A percentile compares a stretch with the other conserved stretches of the same genome.
Evolutionary conservation across 2,113 vertebrate genomes (phyloP).

Genomic region (Sinosuthora webbiana): DNA sequence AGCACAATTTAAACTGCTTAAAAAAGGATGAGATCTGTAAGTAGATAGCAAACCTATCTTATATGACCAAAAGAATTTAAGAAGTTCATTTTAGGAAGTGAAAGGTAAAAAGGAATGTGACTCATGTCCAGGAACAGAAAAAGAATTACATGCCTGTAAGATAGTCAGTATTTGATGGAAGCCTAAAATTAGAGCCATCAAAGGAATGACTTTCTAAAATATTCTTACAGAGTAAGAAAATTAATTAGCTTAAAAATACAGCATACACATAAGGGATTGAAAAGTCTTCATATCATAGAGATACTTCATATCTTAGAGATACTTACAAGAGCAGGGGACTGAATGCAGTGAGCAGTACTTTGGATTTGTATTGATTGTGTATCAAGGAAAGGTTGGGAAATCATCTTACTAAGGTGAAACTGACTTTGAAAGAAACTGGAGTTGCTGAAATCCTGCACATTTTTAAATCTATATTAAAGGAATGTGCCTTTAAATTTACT

Average conservation of each 20-base stretch:
- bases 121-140: not conserved
- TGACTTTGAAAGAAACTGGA: not conserved
- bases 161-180: not conserved
- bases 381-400: not conserved
- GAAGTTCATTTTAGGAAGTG: not conserved
- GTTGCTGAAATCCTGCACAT: not conserved
- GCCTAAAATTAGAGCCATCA: not conserved
- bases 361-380: not conserved
- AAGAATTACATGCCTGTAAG: not conserved
- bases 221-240: not conserved
- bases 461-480: not conserved
- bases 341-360: not conserved
- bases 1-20: not conserved
- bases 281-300: not conserved
- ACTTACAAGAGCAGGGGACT: not conserved
- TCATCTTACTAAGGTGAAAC: not conserved
- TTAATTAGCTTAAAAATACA: not conserved
- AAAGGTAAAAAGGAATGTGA: not conserved
- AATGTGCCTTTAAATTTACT: not conserved
- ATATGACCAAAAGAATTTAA: not conserved
- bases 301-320: not conserved
- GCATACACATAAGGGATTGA: not conserved
- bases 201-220: not conserved
- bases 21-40: not conserved
- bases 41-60: not conserved